phyloP scores from a whole-genome alignment of 1,140 invertebrate genomes.

The Drosophila nebulosa region DNA sequence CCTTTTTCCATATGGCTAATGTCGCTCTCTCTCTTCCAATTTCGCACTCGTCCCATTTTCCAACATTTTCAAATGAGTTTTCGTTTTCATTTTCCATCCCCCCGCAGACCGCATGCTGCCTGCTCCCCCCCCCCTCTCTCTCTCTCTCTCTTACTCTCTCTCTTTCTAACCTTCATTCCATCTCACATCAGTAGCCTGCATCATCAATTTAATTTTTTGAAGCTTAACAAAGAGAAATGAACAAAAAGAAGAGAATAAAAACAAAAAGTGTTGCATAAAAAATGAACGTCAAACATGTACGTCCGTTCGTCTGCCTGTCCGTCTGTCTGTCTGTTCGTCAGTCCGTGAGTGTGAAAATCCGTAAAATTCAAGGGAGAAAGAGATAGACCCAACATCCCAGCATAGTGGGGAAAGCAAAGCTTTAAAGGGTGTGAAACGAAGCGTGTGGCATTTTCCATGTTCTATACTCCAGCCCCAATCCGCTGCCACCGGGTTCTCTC shows the following conservation, averaged over 20 bases:
- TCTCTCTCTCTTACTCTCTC: not conserved
- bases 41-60: not conserved
- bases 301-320: constrained; percentile 44
- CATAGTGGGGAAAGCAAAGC: constrained; percentile 7
- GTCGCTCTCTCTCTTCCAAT: not conserved
- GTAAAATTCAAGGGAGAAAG: constrained; percentile 3
- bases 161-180: no score
- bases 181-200: constrained; percentile 22
- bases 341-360: constrained; percentile 64
- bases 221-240: constrained; percentile 30
- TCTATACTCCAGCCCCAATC: constrained; percentile 27
- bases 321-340: constrained; percentile 5
- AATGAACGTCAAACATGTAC: constrained; percentile 40
- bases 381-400: constrained; percentile 33
- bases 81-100: constrained; percentile 40
- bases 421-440: constrained; percentile 73
- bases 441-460: constrained; percentile 66
- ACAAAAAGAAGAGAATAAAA: constrained; percentile 36
- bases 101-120: no score
- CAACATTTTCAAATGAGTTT: constrained; percentile 43
- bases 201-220: constrained; percentile 75
- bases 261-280: constrained; percentile 67
- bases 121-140: constrained; percentile 36
- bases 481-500: not conserved
- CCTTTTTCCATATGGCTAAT: constrained; percentile 40